Evolutionary conservation across 2,797 vertebrate genomes (phyloP), one percentile per base, ranked within the genome.

Genomic region (Amniataba percoides): DNA sequence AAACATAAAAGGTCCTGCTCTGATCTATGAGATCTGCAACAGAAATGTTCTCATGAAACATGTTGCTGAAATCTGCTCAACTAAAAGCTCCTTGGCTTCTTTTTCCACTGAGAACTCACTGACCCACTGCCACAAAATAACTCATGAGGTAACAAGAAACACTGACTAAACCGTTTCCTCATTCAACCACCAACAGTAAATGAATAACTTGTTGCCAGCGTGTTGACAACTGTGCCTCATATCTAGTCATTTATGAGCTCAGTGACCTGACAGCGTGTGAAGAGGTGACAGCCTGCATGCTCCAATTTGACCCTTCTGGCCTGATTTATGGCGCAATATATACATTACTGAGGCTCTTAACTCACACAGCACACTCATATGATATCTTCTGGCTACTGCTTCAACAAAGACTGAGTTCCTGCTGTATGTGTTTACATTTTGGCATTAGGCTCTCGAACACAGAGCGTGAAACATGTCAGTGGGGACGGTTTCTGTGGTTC

Each of bases 31-130:
- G 13, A 45, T 68, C 7, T 8, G 36, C 18, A 34, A 9, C 42
- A 62, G 48, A 66, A 36, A 69, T 7, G 63, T 77, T 67, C 42
- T 36, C 2, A 0, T 12, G 45, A 19, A 76, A 68, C 42, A 81
- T 36, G 49, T 71, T 56, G 60, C 25, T 13, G 7, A 31, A 61
- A 48, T 53, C 48, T 65, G 57, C 49, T 56, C n/a, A 60, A 34
- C 40, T 60, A 2, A 36, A 58, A 34, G 16, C 13, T 18, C 57
- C 10, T 23, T 0, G 11, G 12, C 12, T 25, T 16, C 8, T 39
- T 60, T 43, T 43, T 11, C 36, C 27, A 34, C 4, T 45, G 7
- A 40, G 21, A 52, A 43, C 36, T n/a, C 36, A 14, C 61, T 7
- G 74, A 40, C 8, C 34, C 11, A 4, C 21, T 15, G 18, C 16